Percentiles rank a stretch among this genome's conserved stretches.
Evolutionary conservation across 2,113 vertebrate genomes (phyloP).

Genomic region (Ochotona princeps): DNA sequence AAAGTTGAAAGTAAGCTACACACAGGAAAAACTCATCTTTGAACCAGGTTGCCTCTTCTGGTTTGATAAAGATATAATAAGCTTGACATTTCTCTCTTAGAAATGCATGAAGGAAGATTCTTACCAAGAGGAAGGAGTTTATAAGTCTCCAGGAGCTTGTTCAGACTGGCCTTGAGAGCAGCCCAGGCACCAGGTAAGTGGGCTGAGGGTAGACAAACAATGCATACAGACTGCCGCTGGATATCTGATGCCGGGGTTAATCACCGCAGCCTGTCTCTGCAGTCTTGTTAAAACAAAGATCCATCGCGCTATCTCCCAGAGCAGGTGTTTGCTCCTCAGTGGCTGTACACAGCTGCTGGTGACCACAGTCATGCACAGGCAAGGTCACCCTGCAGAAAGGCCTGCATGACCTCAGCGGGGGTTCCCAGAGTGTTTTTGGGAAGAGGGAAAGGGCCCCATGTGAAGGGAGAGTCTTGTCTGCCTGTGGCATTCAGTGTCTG

Average conservation of each 20-base stretch:
- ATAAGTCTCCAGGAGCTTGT: constrained; percentile 56
- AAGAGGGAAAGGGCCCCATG: neutral
- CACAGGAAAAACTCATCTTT: constrained; percentile 33
- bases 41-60: constrained; percentile 21
- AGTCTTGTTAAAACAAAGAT: neutral
- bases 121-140: constrained; percentile 30
- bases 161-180: neutral
- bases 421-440: constrained; percentile 33
- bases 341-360: neutral
- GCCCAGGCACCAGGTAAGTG: constrained; percentile 12
- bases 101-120: neutral
- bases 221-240: neutral
- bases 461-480: constrained; percentile 41
- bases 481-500: constrained; percentile 38
- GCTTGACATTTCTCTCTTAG: constrained; percentile 16
- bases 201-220: constrained; percentile 9
- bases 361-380: neutral
- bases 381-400: constrained; percentile 40
- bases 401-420: constrained; percentile 61
- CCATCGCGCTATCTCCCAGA: neutral
- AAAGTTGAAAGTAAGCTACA: neutral
- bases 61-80: constrained; percentile 4
- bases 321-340: neutral
- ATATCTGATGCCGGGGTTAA: neutral
- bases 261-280: neutral